A percentile compares a stretch with the other conserved stretches of the same genome.
phyloP scores from a whole-genome alignment of 2,888 invertebrate genomes.

The Tortricodes alternella region DNA sequence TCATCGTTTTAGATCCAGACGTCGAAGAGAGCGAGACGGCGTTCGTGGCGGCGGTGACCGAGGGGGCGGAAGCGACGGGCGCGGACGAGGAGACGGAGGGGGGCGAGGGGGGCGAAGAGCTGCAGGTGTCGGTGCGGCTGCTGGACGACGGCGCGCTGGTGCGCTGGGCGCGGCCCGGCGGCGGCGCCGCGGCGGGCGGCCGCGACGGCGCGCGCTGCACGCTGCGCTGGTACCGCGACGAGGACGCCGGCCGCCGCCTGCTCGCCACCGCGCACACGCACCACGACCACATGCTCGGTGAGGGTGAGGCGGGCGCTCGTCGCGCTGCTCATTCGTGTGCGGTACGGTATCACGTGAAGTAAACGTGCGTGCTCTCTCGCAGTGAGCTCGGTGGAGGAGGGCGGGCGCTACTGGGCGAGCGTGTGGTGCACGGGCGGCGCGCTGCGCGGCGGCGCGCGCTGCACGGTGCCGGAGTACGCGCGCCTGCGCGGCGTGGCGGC shows the following conservation, averaged over 20 bases:
- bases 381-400: slow-evolving; percentile 88
- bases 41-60: slow-evolving; percentile 39
- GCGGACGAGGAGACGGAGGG: slow-evolving; percentile 30
- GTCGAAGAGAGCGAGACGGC: slow-evolving; percentile 40
- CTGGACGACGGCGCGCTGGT: slow-evolving; percentile 90
- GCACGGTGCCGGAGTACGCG: slow-evolving; percentile 87
- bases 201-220: slow-evolving; percentile 83
- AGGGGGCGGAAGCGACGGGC: slow-evolving; percentile 28
- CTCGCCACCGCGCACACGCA: slow-evolving; percentile 87
- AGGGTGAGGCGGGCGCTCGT: too few species aligned
- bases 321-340: too few species aligned
- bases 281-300: slow-evolving; percentile 85
- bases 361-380: slow-evolving; percentile 38
- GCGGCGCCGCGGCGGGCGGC: slow-evolving; percentile 90
- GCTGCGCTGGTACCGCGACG: slow-evolving; percentile 83
- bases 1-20: slow-evolving; percentile 36
- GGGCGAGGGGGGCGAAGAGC: slow-evolving; percentile 62
- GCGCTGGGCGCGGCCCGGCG: slow-evolving; percentile 90
- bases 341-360: not conserved
- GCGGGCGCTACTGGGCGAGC: slow-evolving; percentile 88
- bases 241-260: slow-evolving; percentile 82
- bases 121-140: slow-evolving; percentile 86
- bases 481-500: slow-evolving; percentile 87
- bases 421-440: slow-evolving; percentile 87
- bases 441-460: slow-evolving; percentile 81